Evolutionary conservation across 2,888 invertebrate species (phyloP).

Genomic region (Conops quadrifasciatus): DNA sequence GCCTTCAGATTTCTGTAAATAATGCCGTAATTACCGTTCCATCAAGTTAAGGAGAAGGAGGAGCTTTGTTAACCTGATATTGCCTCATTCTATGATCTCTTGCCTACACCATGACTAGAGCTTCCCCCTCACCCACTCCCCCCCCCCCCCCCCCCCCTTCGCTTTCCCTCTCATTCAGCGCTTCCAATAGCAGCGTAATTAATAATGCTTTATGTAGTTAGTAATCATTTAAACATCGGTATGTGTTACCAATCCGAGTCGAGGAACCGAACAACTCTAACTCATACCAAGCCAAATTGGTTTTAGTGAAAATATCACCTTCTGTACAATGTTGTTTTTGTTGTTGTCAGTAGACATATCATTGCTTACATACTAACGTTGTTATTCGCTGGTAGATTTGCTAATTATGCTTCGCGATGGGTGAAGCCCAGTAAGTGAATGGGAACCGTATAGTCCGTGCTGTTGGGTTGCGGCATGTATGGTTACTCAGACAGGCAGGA

Average conservation of each 20-base stretch:
- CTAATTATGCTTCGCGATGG: constrained; percentile 29
- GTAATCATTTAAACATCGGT: constrained; percentile 37
- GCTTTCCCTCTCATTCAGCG: background rate
- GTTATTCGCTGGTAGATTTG: constrained; percentile 20
- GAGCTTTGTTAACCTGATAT: too few species aligned
- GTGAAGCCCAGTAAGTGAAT: too few species aligned
- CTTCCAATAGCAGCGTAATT: constrained; percentile 52
- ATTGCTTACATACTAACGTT: background rate
- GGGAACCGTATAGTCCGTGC: too few species aligned
- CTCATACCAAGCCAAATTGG: constrained; percentile 29
- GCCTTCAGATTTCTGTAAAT: too few species aligned
- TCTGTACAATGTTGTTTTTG: background rate
- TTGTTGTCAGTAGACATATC: background rate
- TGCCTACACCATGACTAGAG: too few species aligned
- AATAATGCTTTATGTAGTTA: constrained; percentile 62
- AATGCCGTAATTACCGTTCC: background rate
- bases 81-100: too few species aligned
- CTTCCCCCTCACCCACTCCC: background rate
- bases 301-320: constrained; percentile 15
- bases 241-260: constrained; percentile 12
- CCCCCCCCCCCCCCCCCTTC: too few species aligned
- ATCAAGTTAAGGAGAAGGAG: background rate
- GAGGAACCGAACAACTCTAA: background rate
- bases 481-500: background rate
- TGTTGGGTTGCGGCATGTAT: too few species aligned